These are phyloP conservation scores for Lepus timidus DNA, from an alignment of 2,113 vertebrate genomes.

Conservation along the genomic window DNA sequence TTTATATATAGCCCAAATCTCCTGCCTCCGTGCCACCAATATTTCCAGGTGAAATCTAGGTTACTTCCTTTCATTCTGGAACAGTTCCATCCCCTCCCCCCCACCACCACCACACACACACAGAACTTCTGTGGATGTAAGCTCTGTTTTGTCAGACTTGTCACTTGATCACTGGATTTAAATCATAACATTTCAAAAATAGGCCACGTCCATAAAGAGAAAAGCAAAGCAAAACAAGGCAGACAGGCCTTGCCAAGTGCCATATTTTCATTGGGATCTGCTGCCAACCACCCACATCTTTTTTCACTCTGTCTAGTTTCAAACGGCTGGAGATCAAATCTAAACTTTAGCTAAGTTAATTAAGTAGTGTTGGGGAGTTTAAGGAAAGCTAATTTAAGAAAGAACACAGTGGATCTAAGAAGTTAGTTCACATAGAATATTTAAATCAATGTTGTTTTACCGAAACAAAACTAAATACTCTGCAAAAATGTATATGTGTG, in stretches of 20 bases:
- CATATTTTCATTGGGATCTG: conserved; percentile 57
- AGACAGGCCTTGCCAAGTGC: conserved; percentile 51
- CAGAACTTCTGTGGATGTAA: background rate
- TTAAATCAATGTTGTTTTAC: background rate
- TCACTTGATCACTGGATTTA: conserved; percentile 78
- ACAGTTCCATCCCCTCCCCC: conserved; percentile 64
- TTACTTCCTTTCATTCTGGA: conserved; percentile 85
- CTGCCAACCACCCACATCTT: conserved; percentile 56
- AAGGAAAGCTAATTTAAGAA: conserved; percentile 56
- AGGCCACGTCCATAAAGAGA: conserved; percentile 80
- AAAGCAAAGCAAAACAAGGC: conserved; percentile 78
- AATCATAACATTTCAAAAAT: conserved; percentile 81
- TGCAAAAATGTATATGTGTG: conserved; percentile 65
- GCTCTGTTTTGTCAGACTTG: conserved; percentile 78
- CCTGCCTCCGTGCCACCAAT: conserved; percentile 75
- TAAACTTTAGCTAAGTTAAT: conserved; percentile 66
- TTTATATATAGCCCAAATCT: conserved; percentile 77
- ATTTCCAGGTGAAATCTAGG: conserved; percentile 88
- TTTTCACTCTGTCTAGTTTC: conserved; percentile 48
- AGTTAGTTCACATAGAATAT: background rate
- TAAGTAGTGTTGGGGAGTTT: conserved; percentile 59
- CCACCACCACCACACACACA: background rate
- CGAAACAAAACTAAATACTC: background rate
- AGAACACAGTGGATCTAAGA: background rate
- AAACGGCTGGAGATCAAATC: conserved; percentile 67